Conservation (phyloP, 2,888 invertebrate species). For the Aleiodes leptofemur region DNA sequence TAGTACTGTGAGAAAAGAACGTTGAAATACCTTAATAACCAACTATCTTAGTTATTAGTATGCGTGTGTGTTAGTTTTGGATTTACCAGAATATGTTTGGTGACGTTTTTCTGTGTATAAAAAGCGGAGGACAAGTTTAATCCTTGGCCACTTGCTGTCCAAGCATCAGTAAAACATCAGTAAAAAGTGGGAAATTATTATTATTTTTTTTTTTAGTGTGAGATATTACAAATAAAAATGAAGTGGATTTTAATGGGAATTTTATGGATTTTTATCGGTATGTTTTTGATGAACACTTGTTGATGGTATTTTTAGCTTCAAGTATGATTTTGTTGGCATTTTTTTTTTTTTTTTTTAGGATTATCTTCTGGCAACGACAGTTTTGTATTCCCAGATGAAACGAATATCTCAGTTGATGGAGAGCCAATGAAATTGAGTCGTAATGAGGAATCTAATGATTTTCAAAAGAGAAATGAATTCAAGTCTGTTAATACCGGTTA, state of each 20-base stretch:
- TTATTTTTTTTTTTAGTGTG: not conserved
- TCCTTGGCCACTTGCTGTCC: not conserved
- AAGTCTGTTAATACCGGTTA: not conserved
- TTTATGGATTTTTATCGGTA: not conserved
- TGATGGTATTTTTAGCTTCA: not conserved
- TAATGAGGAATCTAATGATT: slow-evolving; percentile 23
- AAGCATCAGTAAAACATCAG: not conserved
- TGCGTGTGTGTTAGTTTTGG: slow-evolving; percentile 8
- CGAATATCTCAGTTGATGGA: not conserved
- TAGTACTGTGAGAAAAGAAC: too few relatives aligned
- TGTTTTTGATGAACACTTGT: not conserved
- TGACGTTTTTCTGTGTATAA: slow-evolving; percentile 12
- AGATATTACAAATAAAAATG: too few relatives aligned
- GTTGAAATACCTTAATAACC: not conserved
- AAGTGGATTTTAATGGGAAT: too few relatives aligned
- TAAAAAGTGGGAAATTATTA: too few relatives aligned
- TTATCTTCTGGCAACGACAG: slow-evolving; percentile 12
- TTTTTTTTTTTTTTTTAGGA: slow-evolving; percentile 10
- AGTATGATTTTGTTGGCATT: not conserved
- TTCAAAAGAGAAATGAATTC: slow-evolving; percentile 32
- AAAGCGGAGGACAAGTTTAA: slow-evolving; percentile 1
- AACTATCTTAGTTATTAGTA: not conserved
- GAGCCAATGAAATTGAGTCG: slow-evolving; percentile 19
- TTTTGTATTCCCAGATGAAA: slow-evolving; percentile 47
- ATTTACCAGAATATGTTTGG: slow-evolving; percentile 7